Percentiles rank a stretch among this genome's conserved stretches.
Conservation (phyloP, 2,113 vertebrate species). For the Phrynosoma blainvillii region DNA sequence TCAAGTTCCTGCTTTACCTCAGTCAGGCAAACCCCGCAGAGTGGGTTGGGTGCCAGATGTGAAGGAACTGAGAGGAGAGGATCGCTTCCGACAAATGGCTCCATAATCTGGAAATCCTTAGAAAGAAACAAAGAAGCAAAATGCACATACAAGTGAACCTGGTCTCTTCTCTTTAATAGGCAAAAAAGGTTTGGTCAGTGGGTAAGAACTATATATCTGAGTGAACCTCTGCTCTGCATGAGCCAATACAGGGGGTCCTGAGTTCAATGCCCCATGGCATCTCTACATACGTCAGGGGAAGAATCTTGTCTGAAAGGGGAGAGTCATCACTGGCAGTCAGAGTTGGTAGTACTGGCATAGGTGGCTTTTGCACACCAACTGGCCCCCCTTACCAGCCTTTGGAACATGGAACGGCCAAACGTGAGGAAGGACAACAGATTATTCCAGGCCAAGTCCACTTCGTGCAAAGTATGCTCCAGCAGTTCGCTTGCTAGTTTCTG, state of each 20-base stretch:
- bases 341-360: too few relatives aligned
- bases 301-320: too few relatives aligned
- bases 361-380: background rate
- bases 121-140: background rate
- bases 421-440: background rate
- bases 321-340: too few relatives aligned
- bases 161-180: background rate
- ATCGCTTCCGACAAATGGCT: too few relatives aligned
- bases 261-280: background rate
- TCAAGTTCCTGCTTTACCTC: background rate
- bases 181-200: too few relatives aligned
- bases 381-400: constrained; percentile 4
- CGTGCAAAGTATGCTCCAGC: background rate
- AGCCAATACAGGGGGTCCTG: background rate
- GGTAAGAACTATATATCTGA: too few relatives aligned
- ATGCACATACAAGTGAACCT: background rate
- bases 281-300: too few relatives aligned
- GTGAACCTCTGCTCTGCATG: background rate
- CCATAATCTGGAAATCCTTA: background rate
- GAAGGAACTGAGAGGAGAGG: too few relatives aligned
- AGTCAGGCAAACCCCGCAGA: background rate
- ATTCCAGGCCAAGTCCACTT: constrained; percentile 52
- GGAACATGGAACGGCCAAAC: background rate
- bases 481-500: background rate
- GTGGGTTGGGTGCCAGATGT: background rate